A percentile compares a stretch with the other conserved stretches of the same genome.
Conservation (phyloP, 1,140 invertebrate species). For the Phymastichus coffea region DNA sequence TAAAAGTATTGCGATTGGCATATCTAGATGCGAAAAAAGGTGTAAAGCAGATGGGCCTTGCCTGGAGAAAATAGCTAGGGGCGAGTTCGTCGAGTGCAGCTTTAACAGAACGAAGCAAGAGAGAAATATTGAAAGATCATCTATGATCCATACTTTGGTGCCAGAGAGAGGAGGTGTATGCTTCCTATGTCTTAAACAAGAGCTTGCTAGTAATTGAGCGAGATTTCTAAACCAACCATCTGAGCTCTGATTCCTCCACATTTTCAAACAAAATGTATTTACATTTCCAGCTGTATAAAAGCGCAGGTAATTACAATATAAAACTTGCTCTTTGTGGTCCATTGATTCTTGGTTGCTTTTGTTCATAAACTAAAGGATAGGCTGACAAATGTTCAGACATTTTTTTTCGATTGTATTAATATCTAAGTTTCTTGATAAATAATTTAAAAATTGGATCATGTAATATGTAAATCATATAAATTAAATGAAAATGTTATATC, state of each 20-base stretch:
- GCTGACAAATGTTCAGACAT: no score
- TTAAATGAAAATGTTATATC: no score
- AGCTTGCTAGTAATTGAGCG: slow-evolving; percentile 49
- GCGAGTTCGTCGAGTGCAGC: slow-evolving; percentile 44
- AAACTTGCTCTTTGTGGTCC: slow-evolving; percentile 56
- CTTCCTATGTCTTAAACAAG: slow-evolving; percentile 49
- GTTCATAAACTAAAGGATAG: no score
- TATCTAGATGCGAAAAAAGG: slow-evolving; percentile 39
- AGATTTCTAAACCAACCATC: slow-evolving; percentile 57
- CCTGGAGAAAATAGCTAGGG: slow-evolving; percentile 39
- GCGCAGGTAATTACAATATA: slow-evolving; percentile 52
- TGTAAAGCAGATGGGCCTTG: slow-evolving; percentile 38
- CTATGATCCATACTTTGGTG: slow-evolving; percentile 58
- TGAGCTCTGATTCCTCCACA: slow-evolving; percentile 59
- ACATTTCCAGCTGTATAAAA: slow-evolving; percentile 53
- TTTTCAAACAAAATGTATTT: slow-evolving; percentile 57
- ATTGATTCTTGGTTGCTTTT: no score
- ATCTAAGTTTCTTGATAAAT: no score
- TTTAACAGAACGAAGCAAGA: slow-evolving; percentile 43
- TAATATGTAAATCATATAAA: no score
- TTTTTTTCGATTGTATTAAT: no score
- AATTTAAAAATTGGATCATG: no score
- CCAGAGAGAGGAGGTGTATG: slow-evolving; percentile 55
- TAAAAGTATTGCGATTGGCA: slow-evolving; percentile 40
- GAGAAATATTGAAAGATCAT: slow-evolving; percentile 47